Percentiles rank a stretch among this genome's conserved stretches.
Evolutionary conservation across 2,797 vertebrate genomes (phyloP).

Genomic region (Hippocampus kuda): DNA sequence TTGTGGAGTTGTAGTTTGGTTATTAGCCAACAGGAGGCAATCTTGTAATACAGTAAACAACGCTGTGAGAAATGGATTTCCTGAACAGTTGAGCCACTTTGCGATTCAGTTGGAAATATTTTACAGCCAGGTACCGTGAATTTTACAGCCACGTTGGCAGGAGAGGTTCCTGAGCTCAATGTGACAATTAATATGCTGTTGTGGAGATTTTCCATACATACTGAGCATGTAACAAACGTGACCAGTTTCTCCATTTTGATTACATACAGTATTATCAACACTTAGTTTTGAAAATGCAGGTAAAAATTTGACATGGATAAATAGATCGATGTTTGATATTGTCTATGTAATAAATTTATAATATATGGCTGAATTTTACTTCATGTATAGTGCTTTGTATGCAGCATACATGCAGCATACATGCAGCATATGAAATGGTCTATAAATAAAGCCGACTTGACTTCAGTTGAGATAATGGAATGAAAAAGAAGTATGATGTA

Average conservation of each 20-base stretch:
- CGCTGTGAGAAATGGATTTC: slow-evolving; percentile 7
- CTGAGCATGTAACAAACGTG: background rate
- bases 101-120: background rate
- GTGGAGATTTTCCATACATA: background rate
- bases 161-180: background rate
- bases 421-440: too few relatives aligned
- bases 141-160: background rate
- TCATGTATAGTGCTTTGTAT: too few relatives aligned
- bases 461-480: slow-evolving; percentile 18
- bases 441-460: background rate
- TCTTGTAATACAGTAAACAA: slow-evolving; percentile 42
- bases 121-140: background rate
- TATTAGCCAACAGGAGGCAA: slow-evolving; percentile 52
- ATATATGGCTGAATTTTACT: too few relatives aligned
- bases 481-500: slow-evolving; percentile 29
- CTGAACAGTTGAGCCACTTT: slow-evolving; percentile 4
- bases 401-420: too few relatives aligned
- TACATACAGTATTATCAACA: background rate
- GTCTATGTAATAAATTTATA: too few relatives aligned
- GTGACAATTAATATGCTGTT: background rate
- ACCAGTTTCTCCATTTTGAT: background rate
- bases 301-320: too few relatives aligned
- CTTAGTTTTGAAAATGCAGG: background rate
- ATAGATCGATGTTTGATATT: too few relatives aligned
- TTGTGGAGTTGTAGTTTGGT: slow-evolving; percentile 14